These are phyloP conservation scores for Stomorhina lunata DNA, from an alignment of 2,888 invertebrate species.

Conservation along the genomic window DNA sequence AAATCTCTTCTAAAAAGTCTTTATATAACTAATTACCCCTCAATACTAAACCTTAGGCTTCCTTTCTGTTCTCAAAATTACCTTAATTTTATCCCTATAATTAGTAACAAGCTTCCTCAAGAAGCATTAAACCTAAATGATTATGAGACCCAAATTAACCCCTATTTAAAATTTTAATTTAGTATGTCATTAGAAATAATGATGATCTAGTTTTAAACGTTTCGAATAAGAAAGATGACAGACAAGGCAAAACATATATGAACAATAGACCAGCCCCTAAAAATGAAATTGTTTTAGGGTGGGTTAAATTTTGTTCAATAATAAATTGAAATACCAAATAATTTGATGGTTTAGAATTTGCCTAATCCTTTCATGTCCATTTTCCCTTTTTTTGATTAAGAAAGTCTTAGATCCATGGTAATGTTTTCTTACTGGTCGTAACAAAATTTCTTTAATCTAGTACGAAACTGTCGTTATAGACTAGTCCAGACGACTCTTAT, in stretches of 20 bases:
- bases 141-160: constrained; percentile 44
- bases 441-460: too few relatives aligned
- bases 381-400: too few relatives aligned
- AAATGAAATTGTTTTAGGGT: constrained; percentile 5
- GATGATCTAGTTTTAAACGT: constrained; percentile 44
- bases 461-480: too few relatives aligned
- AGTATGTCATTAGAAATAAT: constrained; percentile 35
- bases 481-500: too few relatives aligned
- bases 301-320: too few relatives aligned
- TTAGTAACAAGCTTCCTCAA: constrained; percentile 4
- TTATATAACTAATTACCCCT: too few relatives aligned
- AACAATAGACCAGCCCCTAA: constrained; percentile 17
- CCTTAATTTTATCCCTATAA: background rate
- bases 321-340: too few relatives aligned
- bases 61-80: constrained; percentile 16
- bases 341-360: too few relatives aligned
- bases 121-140: constrained; percentile 6
- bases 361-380: too few relatives aligned
- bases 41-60: background rate
- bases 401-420: too few relatives aligned
- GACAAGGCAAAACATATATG: background rate
- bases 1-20: background rate
- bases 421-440: too few relatives aligned
- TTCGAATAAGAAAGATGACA: constrained; percentile 4
- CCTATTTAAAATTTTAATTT: constrained; percentile 27